These are phyloP conservation scores for Cheilosia pagana DNA, from an alignment of 2,888 invertebrate species.

Conservation along the genomic window DNA sequence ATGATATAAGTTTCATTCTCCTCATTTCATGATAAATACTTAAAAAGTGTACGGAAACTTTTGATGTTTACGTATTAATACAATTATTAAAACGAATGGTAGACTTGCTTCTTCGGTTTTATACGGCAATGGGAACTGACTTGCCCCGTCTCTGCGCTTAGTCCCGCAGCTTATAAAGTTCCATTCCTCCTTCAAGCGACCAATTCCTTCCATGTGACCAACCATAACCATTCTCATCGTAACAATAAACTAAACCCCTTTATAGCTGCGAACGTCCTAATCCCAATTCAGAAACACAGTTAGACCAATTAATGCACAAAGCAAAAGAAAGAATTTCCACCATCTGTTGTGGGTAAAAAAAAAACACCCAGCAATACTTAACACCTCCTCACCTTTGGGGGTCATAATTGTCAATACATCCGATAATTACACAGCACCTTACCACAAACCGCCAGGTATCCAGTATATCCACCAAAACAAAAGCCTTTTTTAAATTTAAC, in stretches of 20 bases:
- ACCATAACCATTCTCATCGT: too few relatives aligned
- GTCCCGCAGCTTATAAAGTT: too few relatives aligned
- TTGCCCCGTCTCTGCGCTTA: too few relatives aligned
- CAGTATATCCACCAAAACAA: neutral
- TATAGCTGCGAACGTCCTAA: neutral
- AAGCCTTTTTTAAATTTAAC: neutral
- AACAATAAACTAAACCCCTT: conserved; percentile 19
- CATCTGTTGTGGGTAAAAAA: conserved; percentile 22
- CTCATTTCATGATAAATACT: too few relatives aligned
- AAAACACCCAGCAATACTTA: neutral
- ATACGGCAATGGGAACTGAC: too few relatives aligned
- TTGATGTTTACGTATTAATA: too few relatives aligned
- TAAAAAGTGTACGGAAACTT: too few relatives aligned
- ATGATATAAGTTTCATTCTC: too few relatives aligned
- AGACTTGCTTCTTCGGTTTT: too few relatives aligned
- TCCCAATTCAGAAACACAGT: conserved; percentile 26
- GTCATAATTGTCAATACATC: conserved; percentile 41
- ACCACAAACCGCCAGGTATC: neutral
- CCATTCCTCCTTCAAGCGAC: too few relatives aligned
- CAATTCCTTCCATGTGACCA: too few relatives aligned
- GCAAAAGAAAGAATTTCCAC: neutral
- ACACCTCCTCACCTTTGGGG: conserved; percentile 43
- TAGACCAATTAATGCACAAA: conserved; percentile 27
- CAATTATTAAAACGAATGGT: too few relatives aligned
- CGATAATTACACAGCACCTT: conserved; percentile 44